phyloP scores from a whole-genome alignment of 2,113 vertebrate genomes.

The Orientallactaga bullata region DNA sequence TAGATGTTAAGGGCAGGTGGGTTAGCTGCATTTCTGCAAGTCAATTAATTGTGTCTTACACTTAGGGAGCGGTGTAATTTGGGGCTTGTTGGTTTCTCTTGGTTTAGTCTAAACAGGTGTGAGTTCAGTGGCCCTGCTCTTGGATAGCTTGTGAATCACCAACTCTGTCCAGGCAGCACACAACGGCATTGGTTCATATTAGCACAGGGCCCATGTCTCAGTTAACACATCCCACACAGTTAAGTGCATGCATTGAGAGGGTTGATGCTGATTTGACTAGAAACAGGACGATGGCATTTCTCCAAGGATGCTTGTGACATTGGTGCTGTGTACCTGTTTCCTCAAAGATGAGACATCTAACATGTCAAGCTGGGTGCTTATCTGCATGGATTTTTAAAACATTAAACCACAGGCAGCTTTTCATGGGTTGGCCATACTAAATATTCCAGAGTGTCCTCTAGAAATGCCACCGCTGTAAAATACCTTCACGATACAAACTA shows the following conservation, averaged over 20 bases:
- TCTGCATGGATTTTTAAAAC: not conserved
- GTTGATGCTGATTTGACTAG: not conserved
- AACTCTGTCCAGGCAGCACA: not conserved
- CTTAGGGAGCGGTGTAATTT: rapidly evolving
- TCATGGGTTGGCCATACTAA: not conserved
- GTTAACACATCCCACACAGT: not conserved
- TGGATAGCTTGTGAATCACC: rapidly evolving
- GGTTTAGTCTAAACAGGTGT: not conserved
- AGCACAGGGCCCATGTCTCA: not conserved
- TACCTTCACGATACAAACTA: slow-evolving; percentile 3
- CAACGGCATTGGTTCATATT: not conserved
- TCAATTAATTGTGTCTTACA: rapidly evolving
- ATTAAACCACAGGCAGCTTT: slow-evolving; percentile 28
- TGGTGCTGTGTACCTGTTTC: not conserved
- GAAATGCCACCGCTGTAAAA: slow-evolving; percentile 32
- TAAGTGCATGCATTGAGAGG: not conserved
- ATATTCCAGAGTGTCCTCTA: slow-evolving; percentile 32
- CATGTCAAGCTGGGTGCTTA: not conserved
- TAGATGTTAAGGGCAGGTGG: not conserved
- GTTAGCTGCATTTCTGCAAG: not conserved
- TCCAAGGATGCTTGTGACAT: rapidly evolving
- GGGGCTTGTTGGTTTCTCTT: not conserved
- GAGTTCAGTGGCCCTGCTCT: not conserved
- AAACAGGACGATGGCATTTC: not conserved
- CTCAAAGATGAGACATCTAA: not conserved